Conservation (phyloP, 92 coral and sea anemone species). For the Nematostella vectensis region DNA sequence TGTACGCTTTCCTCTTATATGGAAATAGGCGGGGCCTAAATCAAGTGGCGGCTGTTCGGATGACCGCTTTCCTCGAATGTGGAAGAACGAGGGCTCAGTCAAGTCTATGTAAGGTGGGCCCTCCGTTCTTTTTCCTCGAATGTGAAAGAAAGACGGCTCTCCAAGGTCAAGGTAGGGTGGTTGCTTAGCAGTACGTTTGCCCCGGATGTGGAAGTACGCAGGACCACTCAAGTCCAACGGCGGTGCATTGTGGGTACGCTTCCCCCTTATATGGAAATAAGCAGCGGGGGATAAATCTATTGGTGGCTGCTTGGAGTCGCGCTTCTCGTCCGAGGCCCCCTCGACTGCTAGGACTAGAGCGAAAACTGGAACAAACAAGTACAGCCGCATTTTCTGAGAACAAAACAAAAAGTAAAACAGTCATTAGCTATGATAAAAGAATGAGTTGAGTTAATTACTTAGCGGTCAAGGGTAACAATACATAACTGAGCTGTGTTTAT, state of each 20-base stretch:
- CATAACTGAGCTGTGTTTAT: too few species aligned
- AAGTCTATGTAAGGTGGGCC: slow-evolving; percentile 17
- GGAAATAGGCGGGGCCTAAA: slow-evolving; percentile 22
- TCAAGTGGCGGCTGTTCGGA: slow-evolving; percentile 31
- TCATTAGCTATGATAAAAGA: too few species aligned
- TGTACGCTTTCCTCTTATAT: slow-evolving; percentile 19
- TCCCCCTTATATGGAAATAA: neutral
- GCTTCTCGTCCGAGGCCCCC: slow-evolving; percentile 23
- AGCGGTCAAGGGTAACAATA: too few species aligned
- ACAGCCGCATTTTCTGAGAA: slow-evolving; percentile 7
- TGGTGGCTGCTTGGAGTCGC: slow-evolving; percentile 23
- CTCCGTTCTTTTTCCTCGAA: slow-evolving; percentile 17
- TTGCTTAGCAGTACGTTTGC: slow-evolving; percentile 13
- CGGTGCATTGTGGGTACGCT: neutral
- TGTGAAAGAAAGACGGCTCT: slow-evolving; percentile 24
- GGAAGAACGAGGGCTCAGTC: slow-evolving; percentile 28
- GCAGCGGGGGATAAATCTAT: neutral
- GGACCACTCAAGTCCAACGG: slow-evolving; percentile 16
- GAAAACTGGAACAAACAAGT: slow-evolving; percentile 1
- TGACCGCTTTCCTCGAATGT: slow-evolving; percentile 27
- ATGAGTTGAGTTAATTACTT: too few species aligned
- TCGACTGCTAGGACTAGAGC: slow-evolving; percentile 17
- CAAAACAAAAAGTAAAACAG: neutral
- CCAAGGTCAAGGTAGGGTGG: slow-evolving; percentile 10
- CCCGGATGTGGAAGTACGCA: slow-evolving; percentile 30